Base-by-base conservation (phyloP, 2,797 vertebrate genomes). In the Enteromius viviparus region DNA sequence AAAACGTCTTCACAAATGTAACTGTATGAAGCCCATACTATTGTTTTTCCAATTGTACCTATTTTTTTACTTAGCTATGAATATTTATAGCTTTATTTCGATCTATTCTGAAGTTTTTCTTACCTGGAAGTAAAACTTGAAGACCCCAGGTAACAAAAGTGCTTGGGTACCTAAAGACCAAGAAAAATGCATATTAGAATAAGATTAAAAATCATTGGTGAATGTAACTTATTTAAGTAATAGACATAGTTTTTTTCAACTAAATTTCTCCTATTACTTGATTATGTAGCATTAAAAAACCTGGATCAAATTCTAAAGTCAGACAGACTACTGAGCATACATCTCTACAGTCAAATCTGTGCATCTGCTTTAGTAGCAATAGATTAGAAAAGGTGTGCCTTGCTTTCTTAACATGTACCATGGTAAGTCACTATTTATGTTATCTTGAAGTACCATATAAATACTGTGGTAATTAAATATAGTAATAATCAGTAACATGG, bases 81-180 rank as follows among this genome's bases (percentile, higher is more conserved):
- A 55, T 42, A 76, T 6, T 58, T n/a, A 53, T 15, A 45, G 51
- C 34, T 58, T 37, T 47, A 49, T 49, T 49, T 71, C 14, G 62
- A 77, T 42, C 2, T 15, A 49, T 42, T 72, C 1, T 72, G 4
- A 77, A 17, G 37, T 64, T 77, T 62, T 62, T 64, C 76, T 62
- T 64, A 45, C 76, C 55, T 77, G 76, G 7, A 77, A 64, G 51
- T 77, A 55, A 60, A 77, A 40, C 37, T 77, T 77, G n/a, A 64
- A 23, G 76, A 77, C 51, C 34, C 76, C 21, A 45, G 34, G 34
- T 37, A 37, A 37, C 34, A 37, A 77, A 77, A 23, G 76, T 3
- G 6, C 58, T 64, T 77, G 23, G 21, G 58, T 77, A 64, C 64
- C 76, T 64, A 76, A 60, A 76, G 26, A 40, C 32, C 23, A 76